Evolutionary conservation across 2,797 vertebrate genomes (phyloP), one percentile per base, ranked within the genome.

Genomic region (Orestias chungarensis): DNA sequence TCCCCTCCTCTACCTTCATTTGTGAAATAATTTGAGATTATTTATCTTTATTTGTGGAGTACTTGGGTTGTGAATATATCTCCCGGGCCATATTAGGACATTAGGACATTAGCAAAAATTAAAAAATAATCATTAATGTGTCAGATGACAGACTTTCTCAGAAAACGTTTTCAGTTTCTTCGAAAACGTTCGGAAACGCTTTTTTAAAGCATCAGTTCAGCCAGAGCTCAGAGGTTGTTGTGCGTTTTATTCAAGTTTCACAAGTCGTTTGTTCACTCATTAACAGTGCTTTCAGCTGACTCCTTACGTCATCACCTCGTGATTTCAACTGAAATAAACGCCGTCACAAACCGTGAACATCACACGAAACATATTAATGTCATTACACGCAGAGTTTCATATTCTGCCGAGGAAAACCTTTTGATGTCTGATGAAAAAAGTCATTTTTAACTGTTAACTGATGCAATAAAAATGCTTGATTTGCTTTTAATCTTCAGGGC

Each of bases 271-370:
- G 17, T 5, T 69, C 23, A n/a, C 50, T 70, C 5, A 50, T n/a
- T n/a, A n/a, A n/a, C 15, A n/a, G 10, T 14, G 44, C 38, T 7
- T 2, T 68, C 57, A 66, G 42, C 62, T 73, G 49, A 73, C 50
- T 17, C 27, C 23, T 25, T 20, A 65, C 49, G 57, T 57, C 71
- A 25, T 18, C 40, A 3, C 40, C 71, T 66, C 31, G 42, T 73
- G 71, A 66, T 10, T 27, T 42, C 20, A 27, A 42, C 40, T 52
- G 70, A 14, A 64, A 49, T 18, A 42, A 25, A 42, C 11, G 35
- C 43, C 7, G 42, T 47, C 31, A 49, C 23, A 25, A 59, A 46
- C 12, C 11, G n/a, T 18, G 18, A 35, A 23, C 14, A n/a, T 54
- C 70, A 46, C 0, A 62, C 42, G 25, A 54, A 27, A 4, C 23